Base-by-base conservation (phyloP, 2,113 vertebrate species). In the Nerophis lumbriciformis region DNA sequence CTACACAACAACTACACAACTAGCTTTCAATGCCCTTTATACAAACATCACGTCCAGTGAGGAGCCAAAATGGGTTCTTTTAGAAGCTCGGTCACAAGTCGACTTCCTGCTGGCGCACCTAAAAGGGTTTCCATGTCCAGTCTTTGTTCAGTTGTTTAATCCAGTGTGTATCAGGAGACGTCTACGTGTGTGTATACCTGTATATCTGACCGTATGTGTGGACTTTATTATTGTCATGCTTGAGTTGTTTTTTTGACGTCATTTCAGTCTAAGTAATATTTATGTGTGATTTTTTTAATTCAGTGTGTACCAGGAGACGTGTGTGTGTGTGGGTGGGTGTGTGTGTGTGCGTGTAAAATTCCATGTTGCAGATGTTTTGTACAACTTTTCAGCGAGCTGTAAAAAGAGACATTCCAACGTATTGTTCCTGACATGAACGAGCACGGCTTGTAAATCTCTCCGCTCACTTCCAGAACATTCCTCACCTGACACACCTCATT, bases 51-150 rank as follows among this genome's bases (percentile, higher is more conserved):
- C 63, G 37, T 10, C 36, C 47, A 53, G 53, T 45, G 42, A 45
- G 42, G 10, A 45, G 10, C 12, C 42, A 5, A 9, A 9, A 45
- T 45, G 42, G 12, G 42, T 45, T 45, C 0, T 9, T 45, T 11
- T 45, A 11, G 42, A 45, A 45, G 42, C 42, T 11, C 12, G 10
- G 42, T 12, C 42, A 45, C 42, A 45, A 45, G 42, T 45, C 12
- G 10, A 45, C 42, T 45, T 45, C 91, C 90, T 82, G 77, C 92
- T 92, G 94, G 92, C 89, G 88, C 89, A 91, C 49, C 88, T 94
- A 94, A 95, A 93, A 94, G 91, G 91, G 87, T 95, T 94, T 95
- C 89, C 91, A 91, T 93, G 92, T 94, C 90, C 87, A 91, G 89
- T 84, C 86, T 92, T 90, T 92, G 63, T 82, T 67, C 35, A 4